These are phyloP conservation scores for Eledone cirrhosa DNA, from an alignment of 2,888 invertebrate species.

Conservation along the genomic window DNA sequence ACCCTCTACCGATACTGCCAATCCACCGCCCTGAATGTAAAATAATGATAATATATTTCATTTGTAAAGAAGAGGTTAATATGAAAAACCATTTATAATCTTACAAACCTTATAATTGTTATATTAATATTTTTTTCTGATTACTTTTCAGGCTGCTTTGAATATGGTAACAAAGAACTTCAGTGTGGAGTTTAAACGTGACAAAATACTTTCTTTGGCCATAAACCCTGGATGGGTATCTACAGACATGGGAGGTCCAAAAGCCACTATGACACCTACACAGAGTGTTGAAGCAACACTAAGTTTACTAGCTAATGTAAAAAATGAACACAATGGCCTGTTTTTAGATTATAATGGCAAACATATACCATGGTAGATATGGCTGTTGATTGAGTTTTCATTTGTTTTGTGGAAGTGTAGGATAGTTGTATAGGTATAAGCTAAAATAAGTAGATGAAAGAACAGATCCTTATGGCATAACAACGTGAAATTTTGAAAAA, in stretches of 20 bases:
- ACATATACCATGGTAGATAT: conserved; percentile 76
- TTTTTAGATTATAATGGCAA: conserved; percentile 83
- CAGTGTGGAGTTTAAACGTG: conserved; percentile 80
- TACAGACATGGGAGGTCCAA: conserved; percentile 87
- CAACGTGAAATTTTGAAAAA: too few species aligned
- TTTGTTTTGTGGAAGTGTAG: too few species aligned
- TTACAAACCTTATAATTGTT: too few species aligned
- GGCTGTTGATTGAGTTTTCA: too few species aligned
- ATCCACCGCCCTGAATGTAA: too few species aligned
- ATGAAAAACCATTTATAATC: too few species aligned
- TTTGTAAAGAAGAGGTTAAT: too few species aligned
- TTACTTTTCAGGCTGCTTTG: conserved; percentile 77
- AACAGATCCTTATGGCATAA: too few species aligned
- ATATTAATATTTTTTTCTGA: neutral
- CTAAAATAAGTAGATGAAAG: too few species aligned
- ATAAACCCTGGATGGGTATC: conserved; percentile 93
- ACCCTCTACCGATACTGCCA: too few species aligned
- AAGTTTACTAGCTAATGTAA: conserved; percentile 73
- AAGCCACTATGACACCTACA: conserved; percentile 79
- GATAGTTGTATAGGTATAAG: too few species aligned
- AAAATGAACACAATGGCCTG: conserved; percentile 77
- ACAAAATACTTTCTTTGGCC: conserved; percentile 78
- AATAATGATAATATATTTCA: too few species aligned
- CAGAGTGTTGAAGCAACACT: conserved; percentile 76
- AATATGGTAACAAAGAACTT: conserved; percentile 88